These are phyloP conservation scores for Hydropotes inermis DNA, from an alignment of 2,113 vertebrate genomes.

Conservation along the genomic window DNA sequence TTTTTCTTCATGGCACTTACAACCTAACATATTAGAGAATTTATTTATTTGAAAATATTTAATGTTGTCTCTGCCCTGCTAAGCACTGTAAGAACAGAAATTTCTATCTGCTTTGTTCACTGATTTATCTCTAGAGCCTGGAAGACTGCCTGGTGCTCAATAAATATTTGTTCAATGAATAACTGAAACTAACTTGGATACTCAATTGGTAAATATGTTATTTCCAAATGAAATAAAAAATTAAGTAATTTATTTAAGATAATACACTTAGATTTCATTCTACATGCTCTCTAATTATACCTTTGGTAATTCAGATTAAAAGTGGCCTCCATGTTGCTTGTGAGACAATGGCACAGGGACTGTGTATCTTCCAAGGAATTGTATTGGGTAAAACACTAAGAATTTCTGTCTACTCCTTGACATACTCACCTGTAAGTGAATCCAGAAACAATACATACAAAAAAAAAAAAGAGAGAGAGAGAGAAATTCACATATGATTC, in stretches of 20 bases:
- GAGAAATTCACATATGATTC: neutral
- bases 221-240: conserved; percentile 4
- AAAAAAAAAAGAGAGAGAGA: neutral
- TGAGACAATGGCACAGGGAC: neutral
- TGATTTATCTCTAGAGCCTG: neutral
- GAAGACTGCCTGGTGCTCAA: neutral
- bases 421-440: neutral
- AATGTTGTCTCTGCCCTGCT: neutral
- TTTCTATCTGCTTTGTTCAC: conserved; percentile 5
- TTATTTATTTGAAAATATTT: neutral
- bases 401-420: neutral
- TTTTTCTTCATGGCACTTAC: neutral
- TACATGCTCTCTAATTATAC: neutral
- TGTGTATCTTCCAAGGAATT: neutral
- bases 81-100: neutral
- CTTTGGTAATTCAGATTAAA: neutral
- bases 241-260: neutral
- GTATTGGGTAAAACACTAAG: neutral
- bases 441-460: neutral
- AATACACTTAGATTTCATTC: neutral
- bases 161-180: neutral
- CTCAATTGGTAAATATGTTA: neutral
- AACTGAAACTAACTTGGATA: neutral
- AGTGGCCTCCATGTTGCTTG: neutral
- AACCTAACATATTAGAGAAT: neutral